phyloP scores from a whole-genome alignment of 2,888 invertebrate species.

The Tiphia femorata region DNA sequence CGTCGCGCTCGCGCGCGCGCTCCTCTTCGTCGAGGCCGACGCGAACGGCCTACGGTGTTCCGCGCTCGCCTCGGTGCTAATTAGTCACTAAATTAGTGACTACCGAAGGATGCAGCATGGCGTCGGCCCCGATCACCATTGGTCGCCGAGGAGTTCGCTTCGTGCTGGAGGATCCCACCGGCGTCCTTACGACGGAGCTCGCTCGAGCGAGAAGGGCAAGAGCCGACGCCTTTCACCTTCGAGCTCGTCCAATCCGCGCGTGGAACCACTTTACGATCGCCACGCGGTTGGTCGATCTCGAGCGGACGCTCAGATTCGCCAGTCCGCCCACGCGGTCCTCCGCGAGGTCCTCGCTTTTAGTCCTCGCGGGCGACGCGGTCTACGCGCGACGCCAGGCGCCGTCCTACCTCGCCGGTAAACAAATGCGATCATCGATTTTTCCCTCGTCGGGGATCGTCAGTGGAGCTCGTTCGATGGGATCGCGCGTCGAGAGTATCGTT shows the following conservation, averaged over 20 bases:
- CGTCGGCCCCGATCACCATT: slow-evolving; percentile 25
- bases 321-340: slow-evolving; percentile 43
- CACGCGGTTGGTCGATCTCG: slow-evolving; percentile 37
- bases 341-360: slow-evolving; percentile 31
- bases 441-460: no score
- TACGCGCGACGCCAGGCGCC: slow-evolving; percentile 13
- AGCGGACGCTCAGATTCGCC: slow-evolving; percentile 17
- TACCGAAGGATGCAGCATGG: slow-evolving; percentile 31
- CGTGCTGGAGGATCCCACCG: slow-evolving; percentile 10
- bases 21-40: neutral
- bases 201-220: slow-evolving; percentile 5
- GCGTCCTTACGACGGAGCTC: slow-evolving; percentile 10
- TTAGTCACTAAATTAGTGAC: slow-evolving; percentile 52
- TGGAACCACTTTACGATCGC: slow-evolving; percentile 26
- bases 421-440: slow-evolving; percentile 5
- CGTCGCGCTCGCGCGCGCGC: slow-evolving; percentile 8
- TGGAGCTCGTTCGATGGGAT: no score
- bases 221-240: slow-evolving; percentile 30
- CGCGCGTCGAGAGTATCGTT: no score
- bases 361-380: slow-evolving; percentile 21
- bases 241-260: slow-evolving; percentile 29
- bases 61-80: slow-evolving; percentile 41
- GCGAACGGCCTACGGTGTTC: neutral
- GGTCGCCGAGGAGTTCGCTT: slow-evolving; percentile 12
- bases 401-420: slow-evolving; percentile 5